Conservation (phyloP, 1,140 invertebrate genomes). For the Pectinophora gossypiella region DNA sequence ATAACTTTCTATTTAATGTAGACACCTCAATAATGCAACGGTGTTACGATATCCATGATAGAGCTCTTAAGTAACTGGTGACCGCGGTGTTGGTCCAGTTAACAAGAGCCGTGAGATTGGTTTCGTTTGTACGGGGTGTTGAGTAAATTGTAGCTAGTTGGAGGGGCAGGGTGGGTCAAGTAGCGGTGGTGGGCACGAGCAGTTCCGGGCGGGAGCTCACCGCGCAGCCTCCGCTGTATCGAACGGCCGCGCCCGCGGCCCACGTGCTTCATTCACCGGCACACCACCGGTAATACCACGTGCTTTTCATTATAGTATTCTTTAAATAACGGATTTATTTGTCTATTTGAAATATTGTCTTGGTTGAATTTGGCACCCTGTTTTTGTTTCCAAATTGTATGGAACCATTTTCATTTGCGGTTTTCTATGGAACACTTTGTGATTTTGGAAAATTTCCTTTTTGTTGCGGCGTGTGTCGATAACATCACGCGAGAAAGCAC, state of each 20-base stretch:
- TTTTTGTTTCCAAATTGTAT: no score
- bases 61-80: neutral
- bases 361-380: neutral
- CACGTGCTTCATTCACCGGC: slow-evolving; percentile 14
- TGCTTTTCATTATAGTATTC: neutral
- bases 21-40: no score
- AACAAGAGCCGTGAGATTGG: neutral
- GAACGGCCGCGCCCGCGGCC: slow-evolving; percentile 9
- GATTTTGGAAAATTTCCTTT: no score
- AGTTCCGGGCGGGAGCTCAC: slow-evolving; percentile 1
- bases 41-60: neutral
- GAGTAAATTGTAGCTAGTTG: neutral
- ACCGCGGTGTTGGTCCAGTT: neutral
- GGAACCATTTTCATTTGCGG: no score
- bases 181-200: neutral
- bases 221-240: slow-evolving; percentile 15
- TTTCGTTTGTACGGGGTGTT: neutral
- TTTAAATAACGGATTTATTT: neutral
- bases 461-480: no score
- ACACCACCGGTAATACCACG: slow-evolving; percentile 4
- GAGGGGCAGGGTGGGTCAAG: neutral
- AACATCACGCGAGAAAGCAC: no score
- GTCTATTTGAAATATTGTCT: neutral
- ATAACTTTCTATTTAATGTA: neutral
- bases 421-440: no score